These are phyloP conservation scores for Epinotia nisella DNA, from an alignment of 2,888 invertebrate genomes.

Conservation along the genomic window DNA sequence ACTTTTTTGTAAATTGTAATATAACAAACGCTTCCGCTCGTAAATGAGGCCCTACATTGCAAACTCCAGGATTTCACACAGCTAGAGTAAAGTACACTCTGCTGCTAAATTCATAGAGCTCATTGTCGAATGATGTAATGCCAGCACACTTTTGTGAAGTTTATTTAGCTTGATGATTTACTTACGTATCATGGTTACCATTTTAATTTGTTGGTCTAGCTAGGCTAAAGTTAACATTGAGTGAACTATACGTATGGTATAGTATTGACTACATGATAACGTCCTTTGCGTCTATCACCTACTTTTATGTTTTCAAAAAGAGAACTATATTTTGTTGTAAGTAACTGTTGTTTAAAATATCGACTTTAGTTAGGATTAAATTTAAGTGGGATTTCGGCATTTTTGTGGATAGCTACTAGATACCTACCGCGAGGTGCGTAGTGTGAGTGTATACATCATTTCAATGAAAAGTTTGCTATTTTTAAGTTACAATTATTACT, in stretches of 20 bases:
- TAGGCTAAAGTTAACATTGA: background rate
- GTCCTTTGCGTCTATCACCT: too few relatives aligned
- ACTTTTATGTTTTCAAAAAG: too few relatives aligned
- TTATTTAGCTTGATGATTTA: constrained; percentile 32
- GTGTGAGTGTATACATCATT: too few relatives aligned
- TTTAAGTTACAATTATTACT: too few relatives aligned
- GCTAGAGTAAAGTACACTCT: constrained; percentile 55
- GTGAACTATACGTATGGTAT: background rate
- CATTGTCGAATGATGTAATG: constrained; percentile 50
- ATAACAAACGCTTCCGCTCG: constrained; percentile 20
- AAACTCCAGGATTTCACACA: constrained; percentile 46
- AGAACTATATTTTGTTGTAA: too few relatives aligned
- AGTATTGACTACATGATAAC: too few relatives aligned
- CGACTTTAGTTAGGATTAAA: too few relatives aligned
- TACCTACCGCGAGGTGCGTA: too few relatives aligned
- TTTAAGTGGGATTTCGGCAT: too few relatives aligned
- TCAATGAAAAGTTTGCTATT: too few relatives aligned
- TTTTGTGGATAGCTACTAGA: too few relatives aligned
- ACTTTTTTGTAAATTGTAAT: background rate
- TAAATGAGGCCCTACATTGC: constrained; percentile 38
- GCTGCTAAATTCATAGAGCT: constrained; percentile 51
- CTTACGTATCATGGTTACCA: constrained; percentile 13
- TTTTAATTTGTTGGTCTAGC: constrained; percentile 6
- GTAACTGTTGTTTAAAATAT: too few relatives aligned
- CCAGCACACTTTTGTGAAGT: constrained; percentile 13